Conservation (phyloP, 2,888 invertebrate genomes). For the Pardosa pseudoannulata region DNA sequence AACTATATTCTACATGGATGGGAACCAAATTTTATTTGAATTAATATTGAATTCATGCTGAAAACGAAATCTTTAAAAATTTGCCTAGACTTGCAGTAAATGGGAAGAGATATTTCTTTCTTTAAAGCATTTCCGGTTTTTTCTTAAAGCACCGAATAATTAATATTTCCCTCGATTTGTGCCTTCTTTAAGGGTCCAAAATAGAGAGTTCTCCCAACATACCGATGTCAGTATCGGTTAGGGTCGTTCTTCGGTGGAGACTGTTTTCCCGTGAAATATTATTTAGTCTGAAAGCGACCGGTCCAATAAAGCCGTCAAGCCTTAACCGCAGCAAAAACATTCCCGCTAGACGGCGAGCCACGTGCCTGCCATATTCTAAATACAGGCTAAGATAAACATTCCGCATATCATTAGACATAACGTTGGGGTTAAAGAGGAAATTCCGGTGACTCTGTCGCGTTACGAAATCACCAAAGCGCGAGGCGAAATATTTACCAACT, state of each 20-base stretch:
- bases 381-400: constrained; percentile 12
- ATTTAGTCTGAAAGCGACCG: constrained; percentile 54
- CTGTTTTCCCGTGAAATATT: constrained; percentile 34
- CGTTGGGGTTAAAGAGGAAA: neutral
- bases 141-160: too few species aligned
- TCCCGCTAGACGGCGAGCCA: neutral
- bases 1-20: too few species aligned
- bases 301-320: constrained; percentile 52
- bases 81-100: too few species aligned
- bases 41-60: too few species aligned
- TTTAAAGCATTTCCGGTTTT: too few species aligned
- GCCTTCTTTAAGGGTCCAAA: neutral
- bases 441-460: neutral
- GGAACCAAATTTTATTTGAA: too few species aligned
- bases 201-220: constrained; percentile 6
- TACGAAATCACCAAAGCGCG: neutral
- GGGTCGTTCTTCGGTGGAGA: neutral
- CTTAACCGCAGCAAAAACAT: constrained; percentile 19
- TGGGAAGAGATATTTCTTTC: too few species aligned
- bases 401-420: neutral
- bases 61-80: too few species aligned
- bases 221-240: constrained; percentile 23
- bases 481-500: too few species aligned
- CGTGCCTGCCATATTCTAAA: constrained; percentile 17
- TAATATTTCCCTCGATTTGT: neutral